Conservation (phyloP, 2,797 vertebrate genomes). For the Phaenicophaeus curvirostris region DNA sequence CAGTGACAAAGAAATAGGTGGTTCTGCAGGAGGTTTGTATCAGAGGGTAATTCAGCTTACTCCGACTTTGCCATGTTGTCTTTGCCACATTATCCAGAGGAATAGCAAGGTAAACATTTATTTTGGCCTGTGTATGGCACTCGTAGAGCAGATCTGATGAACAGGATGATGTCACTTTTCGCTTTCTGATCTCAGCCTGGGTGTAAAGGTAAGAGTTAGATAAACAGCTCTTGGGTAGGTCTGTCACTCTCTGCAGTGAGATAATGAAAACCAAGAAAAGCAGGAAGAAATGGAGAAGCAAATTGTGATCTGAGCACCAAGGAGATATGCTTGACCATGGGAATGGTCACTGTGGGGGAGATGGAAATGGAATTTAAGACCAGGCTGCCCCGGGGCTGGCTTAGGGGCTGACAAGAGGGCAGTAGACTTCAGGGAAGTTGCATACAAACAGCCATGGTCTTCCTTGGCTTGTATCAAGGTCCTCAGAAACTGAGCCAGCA, state of each 20-base stretch:
- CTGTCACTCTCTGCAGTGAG: background rate
- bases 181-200: slow-evolving; percentile 1
- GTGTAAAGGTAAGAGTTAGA: background rate
- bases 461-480: background rate
- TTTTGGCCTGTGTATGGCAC: background rate
- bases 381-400: background rate
- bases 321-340: fast-evolving
- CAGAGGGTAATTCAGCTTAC: background rate
- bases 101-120: background rate
- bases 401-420: background rate
- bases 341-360: background rate
- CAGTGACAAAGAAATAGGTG: background rate
- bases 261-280: background rate
- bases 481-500: background rate
- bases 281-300: background rate
- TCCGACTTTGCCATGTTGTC: background rate
- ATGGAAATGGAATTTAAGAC: background rate
- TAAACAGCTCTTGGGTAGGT: background rate
- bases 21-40: background rate
- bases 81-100: background rate
- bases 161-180: background rate
- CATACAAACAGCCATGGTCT: background rate
- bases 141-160: background rate
- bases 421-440: background rate
- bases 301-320: background rate